Evolutionary conservation across 1,140 invertebrate species (phyloP).

Genomic region (Rhyzopertha dominica): DNA sequence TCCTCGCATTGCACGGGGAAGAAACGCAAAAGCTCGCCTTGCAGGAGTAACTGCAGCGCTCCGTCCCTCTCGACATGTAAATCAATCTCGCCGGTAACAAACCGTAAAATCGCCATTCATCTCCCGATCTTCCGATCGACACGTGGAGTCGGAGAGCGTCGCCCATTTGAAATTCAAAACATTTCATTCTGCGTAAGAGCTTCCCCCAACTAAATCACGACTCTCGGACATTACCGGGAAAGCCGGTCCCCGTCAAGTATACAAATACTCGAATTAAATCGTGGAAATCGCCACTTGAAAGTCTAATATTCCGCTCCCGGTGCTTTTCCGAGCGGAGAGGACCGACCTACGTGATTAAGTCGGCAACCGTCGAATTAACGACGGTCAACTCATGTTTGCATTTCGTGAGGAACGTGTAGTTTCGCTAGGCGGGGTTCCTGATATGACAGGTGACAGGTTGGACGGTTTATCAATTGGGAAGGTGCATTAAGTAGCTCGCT

Average conservation of each 20-base stretch:
- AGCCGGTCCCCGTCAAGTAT: slow-evolving; percentile 1
- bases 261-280: slow-evolving; percentile 7
- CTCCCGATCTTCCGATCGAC: too few relatives aligned
- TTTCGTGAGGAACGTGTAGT: too few relatives aligned
- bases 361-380: too few relatives aligned
- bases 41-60: not conserved
- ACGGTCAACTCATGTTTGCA: too few relatives aligned
- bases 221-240: not conserved
- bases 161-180: slow-evolving; percentile 19
- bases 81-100: slow-evolving; percentile 6
- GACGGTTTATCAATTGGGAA: too few relatives aligned
- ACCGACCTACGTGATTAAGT: too few relatives aligned
- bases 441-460: too few relatives aligned
- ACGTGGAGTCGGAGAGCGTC: too few relatives aligned
- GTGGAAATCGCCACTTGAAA: not conserved
- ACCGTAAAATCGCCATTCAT: slow-evolving; percentile 8
- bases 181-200: slow-evolving; percentile 10
- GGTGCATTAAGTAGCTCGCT: too few relatives aligned
- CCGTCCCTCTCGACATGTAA: not conserved
- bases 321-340: too few relatives aligned
- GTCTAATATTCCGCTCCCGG: too few relatives aligned
- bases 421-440: too few relatives aligned
- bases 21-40: not conserved
- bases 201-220: not conserved
- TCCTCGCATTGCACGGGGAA: not conserved